Evolutionary conservation across 2,888 invertebrate genomes (phyloP).

Genomic region (Drosophila sordidapex): DNA sequence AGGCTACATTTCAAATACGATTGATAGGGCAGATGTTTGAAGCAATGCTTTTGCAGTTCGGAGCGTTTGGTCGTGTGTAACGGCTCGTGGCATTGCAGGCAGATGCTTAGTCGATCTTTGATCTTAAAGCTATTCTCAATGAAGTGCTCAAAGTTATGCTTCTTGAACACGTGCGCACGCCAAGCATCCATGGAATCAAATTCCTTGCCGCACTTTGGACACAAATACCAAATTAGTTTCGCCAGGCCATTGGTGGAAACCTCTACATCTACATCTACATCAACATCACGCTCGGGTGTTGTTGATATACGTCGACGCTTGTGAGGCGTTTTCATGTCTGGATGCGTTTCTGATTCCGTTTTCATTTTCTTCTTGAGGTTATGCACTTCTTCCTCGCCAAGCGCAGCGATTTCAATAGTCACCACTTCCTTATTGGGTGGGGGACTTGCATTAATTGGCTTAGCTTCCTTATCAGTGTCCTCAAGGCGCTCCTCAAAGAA

Average conservation of each 20-base stretch:
- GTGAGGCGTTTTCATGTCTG: constrained; percentile 1
- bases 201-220: constrained; percentile 78
- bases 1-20: constrained; percentile 78
- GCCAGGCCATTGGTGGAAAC: constrained; percentile 31
- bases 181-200: constrained; percentile 67
- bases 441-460: background rate
- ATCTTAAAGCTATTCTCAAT: constrained; percentile 75
- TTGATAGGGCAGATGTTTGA: constrained; percentile 79
- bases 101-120: constrained; percentile 59
- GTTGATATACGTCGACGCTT: constrained; percentile 50
- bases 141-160: constrained; percentile 74
- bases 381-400: constrained; percentile 68
- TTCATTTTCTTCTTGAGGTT: constrained; percentile 57
- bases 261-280: constrained; percentile 49
- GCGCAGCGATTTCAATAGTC: constrained; percentile 72
- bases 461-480: background rate
- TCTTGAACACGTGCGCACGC: constrained; percentile 77
- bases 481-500: constrained; percentile 62
- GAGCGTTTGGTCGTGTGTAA: constrained; percentile 62
- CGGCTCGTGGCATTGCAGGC: constrained; percentile 70
- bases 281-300: constrained; percentile 29
- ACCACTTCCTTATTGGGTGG: constrained; percentile 53
- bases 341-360: constrained; percentile 24
- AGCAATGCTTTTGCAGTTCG: constrained; percentile 78
- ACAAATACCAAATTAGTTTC: constrained; percentile 72